These are phyloP conservation scores for Halcyon badia DNA, from an alignment of 2,797 vertebrate genomes.

Conservation along the genomic window DNA sequence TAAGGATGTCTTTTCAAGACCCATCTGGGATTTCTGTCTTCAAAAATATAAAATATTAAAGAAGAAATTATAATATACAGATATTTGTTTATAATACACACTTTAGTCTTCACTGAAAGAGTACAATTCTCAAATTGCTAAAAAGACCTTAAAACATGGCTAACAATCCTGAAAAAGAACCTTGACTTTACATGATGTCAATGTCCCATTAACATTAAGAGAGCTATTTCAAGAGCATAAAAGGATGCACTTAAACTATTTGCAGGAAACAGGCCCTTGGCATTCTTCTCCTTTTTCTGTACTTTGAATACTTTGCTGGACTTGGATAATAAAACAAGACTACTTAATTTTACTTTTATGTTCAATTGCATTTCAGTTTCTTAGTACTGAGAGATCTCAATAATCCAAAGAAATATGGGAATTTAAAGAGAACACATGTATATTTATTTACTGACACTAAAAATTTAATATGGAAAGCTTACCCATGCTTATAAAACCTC, in stretches of 20 bases:
- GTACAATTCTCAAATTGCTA: background rate
- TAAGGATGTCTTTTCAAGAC: conserved; percentile 4
- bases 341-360: background rate
- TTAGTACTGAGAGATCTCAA: background rate
- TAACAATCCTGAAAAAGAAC: background rate
- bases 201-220: background rate
- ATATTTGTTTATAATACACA: background rate
- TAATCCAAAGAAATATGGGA: background rate
- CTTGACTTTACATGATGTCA: background rate
- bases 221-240: background rate
- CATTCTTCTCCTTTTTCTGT: background rate
- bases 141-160: background rate
- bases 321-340: conserved; percentile 3
- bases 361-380: background rate
- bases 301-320: background rate
- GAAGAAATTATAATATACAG: background rate
- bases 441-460: background rate
- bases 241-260: background rate
- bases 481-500: background rate
- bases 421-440: background rate
- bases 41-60: background rate
- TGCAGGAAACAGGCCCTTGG: background rate
- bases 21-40: background rate
- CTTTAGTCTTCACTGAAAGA: background rate
- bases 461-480: background rate